Evolutionary conservation across 2,888 invertebrate species (phyloP), one percentile per base, ranked within the genome.

Genomic region (Hypolimnas misippus): DNA sequence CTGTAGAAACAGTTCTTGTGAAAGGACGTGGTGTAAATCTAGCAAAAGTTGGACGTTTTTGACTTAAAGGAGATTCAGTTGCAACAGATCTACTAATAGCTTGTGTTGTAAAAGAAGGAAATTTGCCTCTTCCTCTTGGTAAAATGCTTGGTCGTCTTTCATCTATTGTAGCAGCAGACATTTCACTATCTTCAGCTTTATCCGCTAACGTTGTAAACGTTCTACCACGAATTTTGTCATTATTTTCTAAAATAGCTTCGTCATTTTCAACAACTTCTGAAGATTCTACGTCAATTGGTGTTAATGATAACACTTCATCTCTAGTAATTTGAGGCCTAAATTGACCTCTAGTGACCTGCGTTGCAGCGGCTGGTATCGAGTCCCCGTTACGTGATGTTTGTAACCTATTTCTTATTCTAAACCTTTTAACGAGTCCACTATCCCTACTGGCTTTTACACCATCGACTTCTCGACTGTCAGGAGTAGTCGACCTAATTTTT

Each of bases 281-380:
- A 8, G 73, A 68, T 59, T 83, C 83, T 10, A 81, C 67, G 70
- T 94, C 94, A 19, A 90, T 81, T 0, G 93, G 92, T 1, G 93
- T 93, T 50, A 94, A 77, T 2, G 93, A 93, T 50, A 93, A 83
- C 14, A 93, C 73, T 76, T 94, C 94, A 63, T 93, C 91, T n/a
- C 71, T 83, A 63, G 65, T 82, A n/a, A 86, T 58, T 66, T 76
- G 77, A 14, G 89, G 83, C 67, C 83, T 83, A 51, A 81, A 83
- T 35, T 84, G 82, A 12, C 89, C 89, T 70, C 85, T 80, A 10
- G 83, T 74, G 1, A 89, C 74, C 8, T 79, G 80, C n/a, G 86
- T 79, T 0, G 89, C 89, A 8, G 87, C 89, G 25, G 89, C 88
- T 6, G 87, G 77, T 17, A 87, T 71, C 1, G 90, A 87, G 68